Base-by-base conservation (phyloP, 1,140 invertebrate species). In the Aphidius gifuensis region DNA sequence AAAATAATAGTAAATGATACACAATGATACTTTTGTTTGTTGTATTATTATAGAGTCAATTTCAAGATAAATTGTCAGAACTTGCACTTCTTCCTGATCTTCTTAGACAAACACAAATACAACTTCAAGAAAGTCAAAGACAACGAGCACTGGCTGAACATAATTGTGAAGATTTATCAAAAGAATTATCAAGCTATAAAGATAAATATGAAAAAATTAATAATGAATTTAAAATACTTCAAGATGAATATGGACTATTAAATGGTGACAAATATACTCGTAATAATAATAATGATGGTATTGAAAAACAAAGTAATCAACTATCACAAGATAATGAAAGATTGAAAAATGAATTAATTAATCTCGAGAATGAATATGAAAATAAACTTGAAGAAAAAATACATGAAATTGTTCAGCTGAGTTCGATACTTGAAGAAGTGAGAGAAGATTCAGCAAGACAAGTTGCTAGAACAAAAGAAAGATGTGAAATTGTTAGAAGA, bases 61-160 rank as follows among this genome's bases (percentile, higher is more conserved):
- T 92, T 71, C 88, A 91, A 83, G 88, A 90, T 67, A 90, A 91
- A 74, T 75, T 91, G 6, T 84, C 86, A 64, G 89, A 91, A 75
- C 71, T 91, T 32, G 84, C 86, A 0, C 88, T 89, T 0, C 82
- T 90, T 9, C 89, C 89, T 1, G 88, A 90, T 67, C 81, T 91
- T 8, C 71, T 91, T 47, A 90, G 90, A 70, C 84, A 88, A 49
- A 89, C 88, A 1, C 89, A 91, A 73, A 69, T 86, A 32, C 88
- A 89, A 68, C 67, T 90, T 6, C 87, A 90, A 66, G 88, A 91
- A 71, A 82, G 84, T 0, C 87, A 89, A 69, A 87, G 90, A 61
- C 77, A 85, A 66, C 85, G 87, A 62, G 71, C 85, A 5, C 69
- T 86, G 3, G 83, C 85, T 1, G 86, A 89, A 66, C 80, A 84